Evolutionary conservation across 2,797 vertebrate genomes (phyloP), one percentile per base, ranked within the genome.

Genomic region (Alosa sapidissima): DNA sequence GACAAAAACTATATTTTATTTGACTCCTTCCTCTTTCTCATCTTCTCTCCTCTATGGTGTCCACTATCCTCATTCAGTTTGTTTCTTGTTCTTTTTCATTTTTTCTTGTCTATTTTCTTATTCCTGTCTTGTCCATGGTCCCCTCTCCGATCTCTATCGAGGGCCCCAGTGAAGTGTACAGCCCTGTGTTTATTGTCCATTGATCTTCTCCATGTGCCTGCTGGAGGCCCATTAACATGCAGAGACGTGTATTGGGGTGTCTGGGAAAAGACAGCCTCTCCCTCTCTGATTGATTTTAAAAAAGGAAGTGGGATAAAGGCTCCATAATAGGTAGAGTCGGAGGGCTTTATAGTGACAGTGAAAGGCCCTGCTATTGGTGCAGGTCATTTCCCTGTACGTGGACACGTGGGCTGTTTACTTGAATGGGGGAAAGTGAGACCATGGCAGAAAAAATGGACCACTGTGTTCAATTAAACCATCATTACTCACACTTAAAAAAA

Each of bases 151-250:
- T 85, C 86, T 90, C 87, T 89, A 89, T 91, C 82, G 89, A 87
- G 90, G 89, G 89, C 90, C 84, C 85, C 45, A 92, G 72, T 78
- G 36, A 47, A 78, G 41, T 78, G 41, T 9, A 36, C 5, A 45
- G 16, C 55, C 60, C 78, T 81, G 48, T 78, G 78, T 81, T 62
- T 81, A 16, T 47, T 85, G 41, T 47, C 19, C 65, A 87, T 78
- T 81, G 52, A 49, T 84, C 60, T 45, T 54, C 49, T 24, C 86
- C 48, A 13, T 52, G 21, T n/a, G 36, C 24, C 45, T 1, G 28
- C 47, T 82, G 14, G 41, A 45, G 68, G 36, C 36, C 47, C 90
- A 94, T 95, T 94, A 92, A 90, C 87, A 94, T 94, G 91, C 93
- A 89, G 81, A 84, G 88, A 89, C 48, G 87, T 49, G 58, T 65